phyloP scores from a whole-genome alignment of 2,797 vertebrate species.

The Danionella dracula region DNA sequence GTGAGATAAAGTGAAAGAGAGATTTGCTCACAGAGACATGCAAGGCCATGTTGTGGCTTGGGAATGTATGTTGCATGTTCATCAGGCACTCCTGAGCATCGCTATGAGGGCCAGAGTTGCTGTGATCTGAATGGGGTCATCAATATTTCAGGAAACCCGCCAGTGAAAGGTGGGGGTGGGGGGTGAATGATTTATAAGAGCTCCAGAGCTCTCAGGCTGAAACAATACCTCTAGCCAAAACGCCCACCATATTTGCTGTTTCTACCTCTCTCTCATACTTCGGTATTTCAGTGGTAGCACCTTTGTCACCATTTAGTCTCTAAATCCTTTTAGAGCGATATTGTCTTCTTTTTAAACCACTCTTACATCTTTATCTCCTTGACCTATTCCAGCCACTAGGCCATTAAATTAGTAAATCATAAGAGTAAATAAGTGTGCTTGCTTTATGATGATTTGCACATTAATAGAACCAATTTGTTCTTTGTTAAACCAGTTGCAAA shows the following conservation, averaged over 20 bases:
- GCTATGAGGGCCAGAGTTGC: conserved; percentile 66
- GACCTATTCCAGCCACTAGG: not conserved
- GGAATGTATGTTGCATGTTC: conserved; percentile 41
- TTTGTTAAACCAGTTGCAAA: no score
- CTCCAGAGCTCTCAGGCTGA: conserved; percentile 24
- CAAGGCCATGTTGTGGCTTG: conserved; percentile 35
- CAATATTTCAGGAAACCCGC: conserved; percentile 73
- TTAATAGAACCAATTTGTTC: no score
- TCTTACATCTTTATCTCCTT: not conserved
- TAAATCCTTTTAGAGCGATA: conserved; percentile 7
- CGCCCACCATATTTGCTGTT: conserved; percentile 5
- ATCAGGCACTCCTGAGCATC: conserved; percentile 57
- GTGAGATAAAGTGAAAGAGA: conserved; percentile 20
- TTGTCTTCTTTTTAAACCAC: conserved; percentile 4
- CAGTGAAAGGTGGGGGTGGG: conserved; percentile 56
- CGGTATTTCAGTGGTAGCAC: not conserved
- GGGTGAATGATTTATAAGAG: conserved; percentile 46
- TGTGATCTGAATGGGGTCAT: conserved; percentile 73
- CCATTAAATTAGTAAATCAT: no score
- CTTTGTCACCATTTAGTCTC: conserved; percentile 19
- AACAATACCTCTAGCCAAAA: conserved; percentile 25
- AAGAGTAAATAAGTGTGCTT: no score
- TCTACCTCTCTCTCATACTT: not conserved
- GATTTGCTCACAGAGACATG: conserved; percentile 16
- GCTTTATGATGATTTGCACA: no score